Percentiles rank a stretch among this genome's conserved stretches.
These are phyloP conservation scores for Pluvianellus socialis DNA, from an alignment of 2,113 vertebrate genomes.

Conservation along the genomic window DNA sequence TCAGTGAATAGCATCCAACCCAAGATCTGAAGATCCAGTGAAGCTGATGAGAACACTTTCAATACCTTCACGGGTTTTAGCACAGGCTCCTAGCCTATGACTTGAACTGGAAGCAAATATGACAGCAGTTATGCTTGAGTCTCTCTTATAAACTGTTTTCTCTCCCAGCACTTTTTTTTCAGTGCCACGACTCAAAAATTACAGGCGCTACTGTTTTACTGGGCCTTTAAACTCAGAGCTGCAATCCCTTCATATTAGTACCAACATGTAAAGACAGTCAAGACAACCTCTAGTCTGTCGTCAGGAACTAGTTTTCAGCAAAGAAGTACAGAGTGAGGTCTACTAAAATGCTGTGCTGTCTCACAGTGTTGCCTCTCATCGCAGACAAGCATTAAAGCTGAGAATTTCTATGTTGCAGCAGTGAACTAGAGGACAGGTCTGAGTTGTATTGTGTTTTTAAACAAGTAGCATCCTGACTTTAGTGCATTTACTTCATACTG, in stretches of 20 bases:
- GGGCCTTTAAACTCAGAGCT: background rate
- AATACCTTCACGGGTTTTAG: background rate
- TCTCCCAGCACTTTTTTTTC: background rate
- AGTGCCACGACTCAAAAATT: background rate
- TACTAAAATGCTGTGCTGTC: background rate
- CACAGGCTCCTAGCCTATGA: background rate
- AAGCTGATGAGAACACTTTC: background rate
- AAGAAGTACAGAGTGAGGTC: background rate
- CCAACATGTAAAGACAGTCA: background rate
- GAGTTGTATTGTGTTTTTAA: background rate
- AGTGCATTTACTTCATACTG: background rate
- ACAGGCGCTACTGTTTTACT: background rate
- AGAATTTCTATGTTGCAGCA: background rate
- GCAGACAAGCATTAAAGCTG: background rate
- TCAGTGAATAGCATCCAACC: background rate
- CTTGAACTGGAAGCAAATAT: background rate
- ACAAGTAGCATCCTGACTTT: background rate
- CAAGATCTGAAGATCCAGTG: background rate
- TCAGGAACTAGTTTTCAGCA: background rate
- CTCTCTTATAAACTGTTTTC: background rate
- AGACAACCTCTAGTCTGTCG: background rate
- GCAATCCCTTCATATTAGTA: background rate
- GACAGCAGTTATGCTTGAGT: accelerated
- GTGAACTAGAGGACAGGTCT: background rate
- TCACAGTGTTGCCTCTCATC: background rate